These are phyloP conservation scores for Hedya salicella DNA, from an alignment of 2,888 invertebrate species.

Conservation along the genomic window DNA sequence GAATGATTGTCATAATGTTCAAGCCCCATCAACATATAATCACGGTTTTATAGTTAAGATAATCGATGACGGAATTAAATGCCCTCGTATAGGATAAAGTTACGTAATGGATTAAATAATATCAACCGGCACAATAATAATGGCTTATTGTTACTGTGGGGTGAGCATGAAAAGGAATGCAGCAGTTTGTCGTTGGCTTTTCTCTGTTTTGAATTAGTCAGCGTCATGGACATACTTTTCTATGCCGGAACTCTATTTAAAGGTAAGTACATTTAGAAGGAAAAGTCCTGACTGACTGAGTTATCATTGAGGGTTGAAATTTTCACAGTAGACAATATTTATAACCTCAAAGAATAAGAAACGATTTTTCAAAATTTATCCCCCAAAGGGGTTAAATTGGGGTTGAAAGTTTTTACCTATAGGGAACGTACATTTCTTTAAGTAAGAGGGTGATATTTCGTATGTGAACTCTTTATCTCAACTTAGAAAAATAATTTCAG, in stretches of 20 bases:
- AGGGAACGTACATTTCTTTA: too few relatives aligned
- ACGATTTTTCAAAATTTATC: too few relatives aligned
- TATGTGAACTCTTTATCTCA: too few relatives aligned
- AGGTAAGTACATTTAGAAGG: too few relatives aligned
- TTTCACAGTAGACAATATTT: too few relatives aligned
- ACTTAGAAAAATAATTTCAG: too few relatives aligned
- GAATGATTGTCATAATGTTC: background rate
- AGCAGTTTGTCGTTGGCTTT: constrained; percentile 12
- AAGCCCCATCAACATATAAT: background rate
- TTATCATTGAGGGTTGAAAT: too few relatives aligned
- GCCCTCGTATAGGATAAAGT: background rate
- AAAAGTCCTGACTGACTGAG: too few relatives aligned
- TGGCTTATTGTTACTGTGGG: background rate
- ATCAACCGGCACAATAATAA: constrained; percentile 5
- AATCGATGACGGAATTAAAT: background rate
- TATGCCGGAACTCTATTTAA: background rate
- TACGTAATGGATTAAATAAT: constrained; percentile 16
- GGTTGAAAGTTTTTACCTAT: too few relatives aligned
- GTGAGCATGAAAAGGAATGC: constrained; percentile 8
- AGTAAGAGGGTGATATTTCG: too few relatives aligned
- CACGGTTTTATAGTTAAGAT: background rate
- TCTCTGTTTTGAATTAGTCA: background rate
- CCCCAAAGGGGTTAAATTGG: too few relatives aligned
- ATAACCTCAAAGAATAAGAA: too few relatives aligned
- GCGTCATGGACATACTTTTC: background rate